phyloP scores from a whole-genome alignment of 2,797 vertebrate species.

The Sparidentex hasta region DNA sequence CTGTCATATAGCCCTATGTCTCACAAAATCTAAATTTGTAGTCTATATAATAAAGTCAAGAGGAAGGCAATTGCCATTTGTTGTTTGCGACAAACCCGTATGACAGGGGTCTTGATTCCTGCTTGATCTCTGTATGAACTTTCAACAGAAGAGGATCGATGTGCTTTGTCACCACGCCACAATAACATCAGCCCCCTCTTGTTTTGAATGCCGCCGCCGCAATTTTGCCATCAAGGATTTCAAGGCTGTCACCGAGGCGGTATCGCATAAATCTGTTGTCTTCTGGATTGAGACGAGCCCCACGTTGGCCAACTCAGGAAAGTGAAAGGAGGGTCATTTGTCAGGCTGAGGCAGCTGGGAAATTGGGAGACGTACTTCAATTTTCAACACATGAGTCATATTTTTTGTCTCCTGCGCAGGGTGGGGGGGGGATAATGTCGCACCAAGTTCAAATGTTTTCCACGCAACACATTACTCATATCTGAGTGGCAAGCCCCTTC shows the following conservation, averaged over 20 bases:
- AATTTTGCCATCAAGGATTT: conserved; percentile 37
- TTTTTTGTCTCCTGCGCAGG: conserved; percentile 28
- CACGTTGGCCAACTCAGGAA: conserved; percentile 55
- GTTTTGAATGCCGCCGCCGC: conserved; percentile 34
- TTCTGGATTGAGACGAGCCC: conserved; percentile 58
- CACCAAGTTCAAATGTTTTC: conserved; percentile 56
- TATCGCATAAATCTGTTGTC: conserved; percentile 65
- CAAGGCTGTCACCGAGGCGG: conserved; percentile 42
- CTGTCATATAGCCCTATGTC: too few species aligned
- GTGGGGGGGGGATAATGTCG: conserved; percentile 50
- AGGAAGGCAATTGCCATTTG: background rate
- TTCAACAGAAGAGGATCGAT: conserved; percentile 2
- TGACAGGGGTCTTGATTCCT: background rate
- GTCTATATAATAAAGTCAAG: too few species aligned
- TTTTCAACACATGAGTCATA: conserved; percentile 58
- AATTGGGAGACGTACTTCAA: conserved; percentile 66
- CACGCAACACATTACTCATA: conserved; percentile 30
- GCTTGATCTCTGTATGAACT: conserved; percentile 9
- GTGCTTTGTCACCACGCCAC: conserved; percentile 6
- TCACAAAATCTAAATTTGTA: background rate
- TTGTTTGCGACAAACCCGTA: background rate
- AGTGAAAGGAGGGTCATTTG: conserved; percentile 64
- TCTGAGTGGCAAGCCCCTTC: conserved; percentile 42
- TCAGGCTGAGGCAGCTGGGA: conserved; percentile 68
- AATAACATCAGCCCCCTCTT: conserved; percentile 7